Base-by-base conservation (phyloP, 2,888 invertebrate genomes). In the Mesoligia furuncula region DNA sequence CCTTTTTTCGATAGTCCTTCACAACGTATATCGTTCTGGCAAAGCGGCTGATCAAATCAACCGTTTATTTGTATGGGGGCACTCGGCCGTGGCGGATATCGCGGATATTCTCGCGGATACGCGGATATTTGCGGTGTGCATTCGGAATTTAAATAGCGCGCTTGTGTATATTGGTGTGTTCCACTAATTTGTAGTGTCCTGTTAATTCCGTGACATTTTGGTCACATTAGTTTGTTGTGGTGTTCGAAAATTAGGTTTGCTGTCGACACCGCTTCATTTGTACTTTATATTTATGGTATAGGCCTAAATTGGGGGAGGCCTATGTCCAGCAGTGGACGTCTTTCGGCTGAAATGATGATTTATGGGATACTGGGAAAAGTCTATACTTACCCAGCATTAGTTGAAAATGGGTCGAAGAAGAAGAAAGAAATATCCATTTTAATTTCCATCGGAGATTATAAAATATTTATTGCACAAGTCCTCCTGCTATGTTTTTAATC, bases 41-140 rank as follows among this genome's bases (percentile, higher is more conserved):
- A 87, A 89, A 89, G 91, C 91, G 90, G 88, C 87, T 89, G 93
- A 93, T 94, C 93, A 93, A 95, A 94, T 94, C 94, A 93, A 90
- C 91, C 94, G 93, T 91, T 92, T 94, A 94, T 95, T 95, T 95
- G 95, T 93, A 88, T 91, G 90, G 88, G 85, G 75, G 90, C 92
- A 92, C 77, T 91, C 90, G 91, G 80, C 93, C 91, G 93, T 91
- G 83, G 83, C 87, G 89, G 89, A 90, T 89, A 87, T 86, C 85
- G 84, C 89, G 89, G 88, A 90, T 89, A 87, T 87, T 84, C 85
- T 78, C 85, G 85, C 89, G 85, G 86, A 87, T 89, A 82, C 82
- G 84, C 90, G 90, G 88, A 89, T 91, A 87, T 88, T 84, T 85
- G 88, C 81, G 88, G 88, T 82, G 81, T 86, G 84, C 88, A 87